These are phyloP conservation scores for Ranitomeya imitator DNA, from an alignment of 2,113 vertebrate genomes.

Conservation along the genomic window DNA sequence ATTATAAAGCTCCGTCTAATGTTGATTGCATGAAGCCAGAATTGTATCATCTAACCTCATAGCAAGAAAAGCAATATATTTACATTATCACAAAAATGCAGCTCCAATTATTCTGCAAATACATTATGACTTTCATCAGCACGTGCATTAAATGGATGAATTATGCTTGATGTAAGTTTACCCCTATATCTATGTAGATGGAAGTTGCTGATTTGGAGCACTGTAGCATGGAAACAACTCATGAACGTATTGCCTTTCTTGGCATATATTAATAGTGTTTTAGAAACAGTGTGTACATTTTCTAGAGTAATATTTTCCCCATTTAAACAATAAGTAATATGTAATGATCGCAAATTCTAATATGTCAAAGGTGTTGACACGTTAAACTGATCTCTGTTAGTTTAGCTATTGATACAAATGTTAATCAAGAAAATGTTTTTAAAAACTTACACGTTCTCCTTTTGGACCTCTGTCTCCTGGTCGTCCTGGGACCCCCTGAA, in stretches of 20 bases:
- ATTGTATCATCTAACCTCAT: not conserved
- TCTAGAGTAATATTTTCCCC: not conserved
- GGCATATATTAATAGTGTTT: not conserved
- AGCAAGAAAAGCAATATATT: not conserved
- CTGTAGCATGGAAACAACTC: not conserved
- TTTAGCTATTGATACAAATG: not conserved
- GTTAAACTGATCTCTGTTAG: not conserved
- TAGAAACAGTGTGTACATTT: not conserved
- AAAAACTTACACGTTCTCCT: slow-evolving; percentile 87
- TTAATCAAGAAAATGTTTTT: not conserved
- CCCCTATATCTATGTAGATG: not conserved
- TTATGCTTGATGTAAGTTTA: not conserved
- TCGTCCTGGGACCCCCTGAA: slow-evolving; percentile 84
- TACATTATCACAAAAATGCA: not conserved
- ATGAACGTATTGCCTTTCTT: not conserved
- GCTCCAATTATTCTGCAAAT: not conserved
- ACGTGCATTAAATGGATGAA: not conserved
- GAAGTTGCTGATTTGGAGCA: not conserved
- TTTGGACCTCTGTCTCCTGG: slow-evolving; percentile 93
- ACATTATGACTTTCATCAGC: not conserved
- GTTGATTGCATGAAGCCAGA: not conserved
- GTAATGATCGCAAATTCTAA: not conserved
- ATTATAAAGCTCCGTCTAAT: not conserved
- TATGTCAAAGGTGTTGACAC: not conserved
- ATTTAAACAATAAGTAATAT: not conserved